Percentiles rank a stretch among this genome's conserved stretches.
Evolutionary conservation across 2,113 vertebrate genomes (phyloP).

Genomic region (Physeter macrocephalus): DNA sequence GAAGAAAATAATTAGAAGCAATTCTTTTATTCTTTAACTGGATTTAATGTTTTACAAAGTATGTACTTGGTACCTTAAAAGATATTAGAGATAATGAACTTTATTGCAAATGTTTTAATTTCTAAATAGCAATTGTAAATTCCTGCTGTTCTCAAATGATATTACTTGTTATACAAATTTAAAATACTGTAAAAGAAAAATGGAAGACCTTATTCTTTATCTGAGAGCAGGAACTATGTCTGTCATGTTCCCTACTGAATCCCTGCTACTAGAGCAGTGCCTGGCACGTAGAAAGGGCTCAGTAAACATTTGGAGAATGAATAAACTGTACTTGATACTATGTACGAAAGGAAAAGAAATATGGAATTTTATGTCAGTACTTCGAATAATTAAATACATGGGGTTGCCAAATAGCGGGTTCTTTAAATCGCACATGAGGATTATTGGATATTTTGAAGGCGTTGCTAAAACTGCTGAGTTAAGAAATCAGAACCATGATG

Average conservation of each 20-base stretch:
- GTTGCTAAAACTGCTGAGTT: not conserved
- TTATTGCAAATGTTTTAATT: constrained; percentile 14
- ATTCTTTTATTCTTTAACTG: constrained; percentile 22
- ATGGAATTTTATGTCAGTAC: not conserved
- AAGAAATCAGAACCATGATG: not conserved
- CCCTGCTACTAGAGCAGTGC: not conserved
- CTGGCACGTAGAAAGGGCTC: not conserved
- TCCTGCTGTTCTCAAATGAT: not conserved
- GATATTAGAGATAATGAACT: constrained; percentile 5
- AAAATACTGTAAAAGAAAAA: not conserved
- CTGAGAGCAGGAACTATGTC: not conserved
- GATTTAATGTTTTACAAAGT: constrained; percentile 20
- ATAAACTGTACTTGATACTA: not conserved
- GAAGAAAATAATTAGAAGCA: not conserved
- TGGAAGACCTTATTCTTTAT: not conserved
- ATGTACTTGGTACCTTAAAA: not conserved
- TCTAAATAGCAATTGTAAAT: not conserved
- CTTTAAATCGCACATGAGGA: not conserved
- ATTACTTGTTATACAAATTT: constrained; percentile 14
- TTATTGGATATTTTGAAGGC: not conserved
- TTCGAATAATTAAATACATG: constrained; percentile 17
- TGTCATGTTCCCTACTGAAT: not conserved
- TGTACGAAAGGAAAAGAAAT: not conserved
- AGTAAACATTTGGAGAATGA: not conserved
- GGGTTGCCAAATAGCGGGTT: not conserved